These are phyloP conservation scores for Elaeidobius kamerunicus DNA, from an alignment of 2,888 invertebrate genomes.

Conservation along the genomic window DNA sequence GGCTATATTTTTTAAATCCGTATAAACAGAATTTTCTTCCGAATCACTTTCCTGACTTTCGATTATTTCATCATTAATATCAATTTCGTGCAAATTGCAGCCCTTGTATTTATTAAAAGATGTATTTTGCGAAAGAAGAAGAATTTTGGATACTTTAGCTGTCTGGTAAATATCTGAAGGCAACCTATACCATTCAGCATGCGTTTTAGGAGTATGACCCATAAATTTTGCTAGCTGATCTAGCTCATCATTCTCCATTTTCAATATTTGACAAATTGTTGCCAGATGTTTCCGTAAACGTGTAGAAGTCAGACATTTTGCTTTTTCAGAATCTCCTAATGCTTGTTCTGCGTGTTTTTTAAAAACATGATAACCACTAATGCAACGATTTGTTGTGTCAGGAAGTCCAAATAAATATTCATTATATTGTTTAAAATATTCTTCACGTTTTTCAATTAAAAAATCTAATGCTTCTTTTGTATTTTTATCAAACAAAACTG, in stretches of 20 bases:
- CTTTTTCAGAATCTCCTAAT: constrained; percentile 30
- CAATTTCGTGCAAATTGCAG: constrained; percentile 9
- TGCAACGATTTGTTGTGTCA: constrained; percentile 13
- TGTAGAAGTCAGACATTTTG: constrained; percentile 30
- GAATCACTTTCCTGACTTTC: constrained; percentile 10
- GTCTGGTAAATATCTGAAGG: constrained; percentile 31
- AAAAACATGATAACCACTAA: constrained; percentile 35
- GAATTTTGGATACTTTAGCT: constrained; percentile 26
- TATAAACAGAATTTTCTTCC: neutral
- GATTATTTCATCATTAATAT: constrained; percentile 4
- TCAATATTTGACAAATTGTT: constrained; percentile 34
- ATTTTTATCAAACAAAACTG: constrained; percentile 31
- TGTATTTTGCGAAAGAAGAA: constrained; percentile 16
- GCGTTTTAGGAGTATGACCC: constrained; percentile 33
- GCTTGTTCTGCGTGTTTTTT: constrained; percentile 28
- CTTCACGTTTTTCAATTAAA: constrained; percentile 24
- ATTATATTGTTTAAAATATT: constrained; percentile 27
- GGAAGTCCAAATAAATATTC: constrained; percentile 30
- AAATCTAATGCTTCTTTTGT: constrained; percentile 17
- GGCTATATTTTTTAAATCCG: neutral
- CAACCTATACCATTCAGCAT: constrained; percentile 29
- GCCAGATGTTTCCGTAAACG: constrained; percentile 33
- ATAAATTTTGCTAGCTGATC: constrained; percentile 36
- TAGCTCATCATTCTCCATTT: constrained; percentile 32
- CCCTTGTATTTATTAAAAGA: constrained; percentile 13